phyloP scores from a whole-genome alignment of 2,113 vertebrate genomes.

The Tonatia bakeri region DNA sequence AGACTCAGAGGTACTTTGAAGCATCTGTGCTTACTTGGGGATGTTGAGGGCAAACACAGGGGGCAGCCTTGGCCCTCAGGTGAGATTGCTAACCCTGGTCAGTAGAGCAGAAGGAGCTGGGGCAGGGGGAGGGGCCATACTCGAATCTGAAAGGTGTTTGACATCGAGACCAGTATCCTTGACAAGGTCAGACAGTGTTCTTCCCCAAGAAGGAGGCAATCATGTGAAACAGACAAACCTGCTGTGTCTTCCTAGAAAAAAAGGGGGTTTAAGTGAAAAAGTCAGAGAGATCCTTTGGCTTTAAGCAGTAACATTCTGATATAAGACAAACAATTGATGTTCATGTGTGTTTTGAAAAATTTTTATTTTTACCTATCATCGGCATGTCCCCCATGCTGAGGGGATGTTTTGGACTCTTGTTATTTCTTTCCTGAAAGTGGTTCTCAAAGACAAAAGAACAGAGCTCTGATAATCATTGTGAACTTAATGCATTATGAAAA shows the following conservation, averaged over 20 bases:
- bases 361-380: not conserved
- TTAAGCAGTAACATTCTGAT: not conserved
- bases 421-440: conserved; percentile 27
- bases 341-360: not conserved
- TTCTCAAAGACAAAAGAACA: conserved; percentile 54
- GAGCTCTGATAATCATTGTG: not conserved
- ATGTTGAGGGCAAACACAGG: not conserved
- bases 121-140: not conserved
- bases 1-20: not conserved
- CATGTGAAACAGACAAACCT: not conserved
- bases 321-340: not conserved
- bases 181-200: not conserved
- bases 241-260: not conserved
- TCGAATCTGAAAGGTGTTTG: not conserved
- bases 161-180: not conserved
- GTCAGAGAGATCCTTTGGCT: not conserved
- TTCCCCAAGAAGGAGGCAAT: not conserved
- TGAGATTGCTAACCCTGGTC: not conserved
- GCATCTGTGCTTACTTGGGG: not conserved
- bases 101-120: not conserved
- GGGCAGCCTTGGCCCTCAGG: not conserved
- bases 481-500: conserved; percentile 19
- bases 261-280: not conserved
- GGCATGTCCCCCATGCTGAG: not conserved
- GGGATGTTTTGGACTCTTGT: not conserved